These are phyloP conservation scores for human DNA, from an alignment of 2,113 vertebrate genomes.

Conservation along the genomic window DNA sequence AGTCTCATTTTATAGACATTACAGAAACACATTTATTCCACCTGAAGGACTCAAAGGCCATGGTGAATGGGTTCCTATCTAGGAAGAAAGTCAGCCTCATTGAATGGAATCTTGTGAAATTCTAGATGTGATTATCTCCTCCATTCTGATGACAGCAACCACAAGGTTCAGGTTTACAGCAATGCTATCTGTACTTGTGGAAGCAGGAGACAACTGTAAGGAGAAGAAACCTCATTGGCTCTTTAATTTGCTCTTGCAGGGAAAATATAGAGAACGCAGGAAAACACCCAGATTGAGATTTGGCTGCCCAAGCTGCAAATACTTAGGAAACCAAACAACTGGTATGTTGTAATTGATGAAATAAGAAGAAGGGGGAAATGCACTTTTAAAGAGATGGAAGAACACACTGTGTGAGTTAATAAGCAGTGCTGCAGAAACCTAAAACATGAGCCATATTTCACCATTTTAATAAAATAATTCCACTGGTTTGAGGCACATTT, in stretches of 20 bases:
- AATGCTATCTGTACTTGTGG: neutral
- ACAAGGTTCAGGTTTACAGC: constrained; percentile 35
- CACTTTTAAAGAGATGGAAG: neutral
- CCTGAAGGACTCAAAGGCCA: constrained; percentile 84
- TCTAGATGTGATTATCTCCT: constrained; percentile 66
- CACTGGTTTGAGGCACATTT: neutral
- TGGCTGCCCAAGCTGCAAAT: neutral
- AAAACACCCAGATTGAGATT: neutral
- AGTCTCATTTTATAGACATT: constrained; percentile 84
- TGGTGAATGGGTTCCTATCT: constrained; percentile 78
- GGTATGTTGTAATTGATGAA: neutral
- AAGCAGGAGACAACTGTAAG: neutral
- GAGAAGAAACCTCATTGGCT: neutral
- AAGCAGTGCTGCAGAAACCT: neutral
- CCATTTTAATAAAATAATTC: neutral
- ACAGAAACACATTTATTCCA: constrained; percentile 82
- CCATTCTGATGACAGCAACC: constrained; percentile 75
- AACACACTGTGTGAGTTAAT: neutral
- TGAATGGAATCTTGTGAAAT: constrained; percentile 77
- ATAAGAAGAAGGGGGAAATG: neutral
- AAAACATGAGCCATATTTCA: neutral
- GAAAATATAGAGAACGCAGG: neutral
- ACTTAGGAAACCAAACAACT: neutral
- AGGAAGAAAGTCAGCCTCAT: constrained; percentile 72
- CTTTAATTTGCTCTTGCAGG: neutral